These are phyloP conservation scores for Hyppa rectilinea DNA, from an alignment of 2,888 invertebrate species.

Conservation along the genomic window DNA sequence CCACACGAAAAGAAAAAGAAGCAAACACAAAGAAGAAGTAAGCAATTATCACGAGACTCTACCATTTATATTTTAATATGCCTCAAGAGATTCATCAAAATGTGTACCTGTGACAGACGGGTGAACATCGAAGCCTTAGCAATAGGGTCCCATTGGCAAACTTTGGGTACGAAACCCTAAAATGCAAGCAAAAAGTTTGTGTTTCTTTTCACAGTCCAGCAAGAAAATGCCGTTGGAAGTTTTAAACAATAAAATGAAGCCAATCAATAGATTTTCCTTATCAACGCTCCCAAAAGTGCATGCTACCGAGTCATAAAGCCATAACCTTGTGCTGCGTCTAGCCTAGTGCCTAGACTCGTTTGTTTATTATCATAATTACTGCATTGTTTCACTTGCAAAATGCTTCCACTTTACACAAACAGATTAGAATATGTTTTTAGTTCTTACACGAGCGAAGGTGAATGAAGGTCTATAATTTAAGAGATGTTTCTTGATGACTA, in stretches of 20 bases:
- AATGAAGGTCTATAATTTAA: neutral
- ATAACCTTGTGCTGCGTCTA: constrained; percentile 64
- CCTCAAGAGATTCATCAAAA: no score
- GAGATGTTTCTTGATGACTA: neutral
- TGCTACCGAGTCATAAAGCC: constrained; percentile 21
- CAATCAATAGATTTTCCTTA: constrained; percentile 32
- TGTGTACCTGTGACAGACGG: no score
- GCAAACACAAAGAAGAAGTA: no score
- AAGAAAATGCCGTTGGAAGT: neutral
- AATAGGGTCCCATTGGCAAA: no score
- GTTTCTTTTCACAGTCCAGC: neutral
- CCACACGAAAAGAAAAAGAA: no score
- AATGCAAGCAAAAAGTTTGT: neutral
- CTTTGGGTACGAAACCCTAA: no score
- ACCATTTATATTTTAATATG: no score
- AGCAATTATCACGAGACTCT: no score
- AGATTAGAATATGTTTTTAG: constrained; percentile 40
- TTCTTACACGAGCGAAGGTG: constrained; percentile 32
- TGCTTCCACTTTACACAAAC: constrained; percentile 33
- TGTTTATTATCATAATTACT: constrained; percentile 63
- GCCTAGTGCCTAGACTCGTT: constrained; percentile 61
- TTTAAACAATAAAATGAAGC: constrained; percentile 13
- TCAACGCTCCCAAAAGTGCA: constrained; percentile 29
- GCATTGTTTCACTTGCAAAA: constrained; percentile 58
- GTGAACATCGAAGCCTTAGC: no score